Evolutionary conservation across 1,140 invertebrate species (phyloP).

Genomic region (Eumaeus atala): DNA sequence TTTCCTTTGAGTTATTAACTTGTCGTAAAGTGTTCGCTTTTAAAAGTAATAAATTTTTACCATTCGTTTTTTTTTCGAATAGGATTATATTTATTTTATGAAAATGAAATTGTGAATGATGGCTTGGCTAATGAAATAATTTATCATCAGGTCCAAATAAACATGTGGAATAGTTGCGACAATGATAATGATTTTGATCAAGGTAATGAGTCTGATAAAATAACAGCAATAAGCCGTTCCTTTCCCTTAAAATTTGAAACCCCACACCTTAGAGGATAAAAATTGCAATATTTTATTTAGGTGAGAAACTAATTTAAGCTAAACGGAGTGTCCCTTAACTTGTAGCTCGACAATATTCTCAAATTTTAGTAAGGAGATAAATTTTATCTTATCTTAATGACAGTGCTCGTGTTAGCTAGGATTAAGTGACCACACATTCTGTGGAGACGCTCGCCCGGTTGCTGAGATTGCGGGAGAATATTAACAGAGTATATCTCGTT

Average conservation of each 20-base stretch:
- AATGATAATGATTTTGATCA: too few species aligned
- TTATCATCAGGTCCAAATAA: too few species aligned
- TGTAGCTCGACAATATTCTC: constrained; percentile 1
- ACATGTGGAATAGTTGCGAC: too few species aligned
- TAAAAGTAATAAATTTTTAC: constrained; percentile 9
- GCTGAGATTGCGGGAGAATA: constrained; percentile 14
- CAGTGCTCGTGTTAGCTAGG: constrained; percentile 29
- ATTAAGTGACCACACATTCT: constrained; percentile 29
- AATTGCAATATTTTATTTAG: too few species aligned
- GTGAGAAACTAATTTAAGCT: too few species aligned
- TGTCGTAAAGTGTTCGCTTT: constrained; percentile 16
- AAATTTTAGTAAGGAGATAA: constrained; percentile 24
- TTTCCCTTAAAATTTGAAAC: too few species aligned
- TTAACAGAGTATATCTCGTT: constrained; percentile 7
- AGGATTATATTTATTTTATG: background rate
- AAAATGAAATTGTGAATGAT: background rate
- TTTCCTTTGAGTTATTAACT: constrained; percentile 17
- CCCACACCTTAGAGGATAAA: too few species aligned
- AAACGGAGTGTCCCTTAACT: background rate
- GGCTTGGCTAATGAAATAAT: background rate
- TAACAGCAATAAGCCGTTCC: too few species aligned
- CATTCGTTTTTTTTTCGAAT: constrained; percentile 10
- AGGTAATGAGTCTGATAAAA: too few species aligned
- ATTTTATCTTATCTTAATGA: constrained; percentile 35
- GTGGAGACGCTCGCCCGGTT: constrained; percentile 4